These are phyloP conservation scores for Zaprionus tsacasi DNA, from an alignment of 1,140 invertebrate species.

Conservation along the genomic window DNA sequence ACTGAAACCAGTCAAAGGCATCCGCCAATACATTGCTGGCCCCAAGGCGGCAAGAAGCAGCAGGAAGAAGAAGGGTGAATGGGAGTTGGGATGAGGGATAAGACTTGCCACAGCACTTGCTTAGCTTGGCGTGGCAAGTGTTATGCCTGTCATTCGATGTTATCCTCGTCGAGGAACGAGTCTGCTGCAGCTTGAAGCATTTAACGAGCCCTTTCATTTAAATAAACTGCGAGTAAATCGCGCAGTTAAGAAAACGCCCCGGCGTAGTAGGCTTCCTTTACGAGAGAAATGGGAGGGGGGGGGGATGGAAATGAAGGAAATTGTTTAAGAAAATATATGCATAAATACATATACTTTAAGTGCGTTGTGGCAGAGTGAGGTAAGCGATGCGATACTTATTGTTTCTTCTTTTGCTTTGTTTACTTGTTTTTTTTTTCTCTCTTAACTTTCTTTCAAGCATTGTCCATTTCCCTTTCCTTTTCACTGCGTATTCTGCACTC, in stretches of 20 bases:
- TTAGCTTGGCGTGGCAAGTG: constrained; percentile 30
- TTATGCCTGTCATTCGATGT: constrained; percentile 40
- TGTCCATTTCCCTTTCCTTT: neutral
- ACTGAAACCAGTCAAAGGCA: constrained; percentile 59
- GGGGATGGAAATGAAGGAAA: neutral
- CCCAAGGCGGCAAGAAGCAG: constrained; percentile 8
- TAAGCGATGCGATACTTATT: neutral
- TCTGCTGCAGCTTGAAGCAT: constrained; percentile 19
- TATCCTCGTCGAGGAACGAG: constrained; percentile 24
- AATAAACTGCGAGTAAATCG: constrained; percentile 17
- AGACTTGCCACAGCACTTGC: neutral
- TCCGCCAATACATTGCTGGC: constrained; percentile 48
- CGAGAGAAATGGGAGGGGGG: neutral
- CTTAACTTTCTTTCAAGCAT: neutral
- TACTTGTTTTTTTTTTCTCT: neutral
- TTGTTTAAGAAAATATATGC: constrained; percentile 8
- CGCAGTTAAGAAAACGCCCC: neutral
- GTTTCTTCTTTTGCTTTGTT: neutral
- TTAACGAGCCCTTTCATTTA: constrained; percentile 24
- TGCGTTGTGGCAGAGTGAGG: neutral
- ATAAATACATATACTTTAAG: constrained; percentile 3
- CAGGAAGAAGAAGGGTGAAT: neutral
- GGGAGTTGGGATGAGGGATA: constrained; percentile 1
- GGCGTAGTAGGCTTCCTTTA: neutral
- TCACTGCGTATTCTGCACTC: neutral